Percentiles rank a stretch among this genome's conserved stretches.
Evolutionary conservation across 1,140 invertebrate genomes (phyloP).

Genomic region (Drosophila kurseongensis): DNA sequence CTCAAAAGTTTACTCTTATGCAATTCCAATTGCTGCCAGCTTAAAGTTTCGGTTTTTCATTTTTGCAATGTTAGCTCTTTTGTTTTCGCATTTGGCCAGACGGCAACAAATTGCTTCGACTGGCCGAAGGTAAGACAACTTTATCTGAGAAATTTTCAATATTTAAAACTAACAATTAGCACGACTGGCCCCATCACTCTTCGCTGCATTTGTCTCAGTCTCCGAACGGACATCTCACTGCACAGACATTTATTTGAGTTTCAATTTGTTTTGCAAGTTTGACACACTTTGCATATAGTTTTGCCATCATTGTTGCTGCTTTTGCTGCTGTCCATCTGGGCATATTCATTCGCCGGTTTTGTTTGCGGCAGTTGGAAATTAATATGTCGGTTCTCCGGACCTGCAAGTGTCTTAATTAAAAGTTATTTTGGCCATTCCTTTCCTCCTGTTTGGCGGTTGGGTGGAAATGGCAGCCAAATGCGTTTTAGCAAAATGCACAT

Average conservation of each 20-base stretch:
- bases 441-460: conserved; percentile 4
- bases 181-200: conserved; percentile 13
- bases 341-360: conserved; percentile 66
- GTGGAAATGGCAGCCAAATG: conserved; percentile 36
- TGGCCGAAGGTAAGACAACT: conserved; percentile 41
- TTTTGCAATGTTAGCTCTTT: conserved; percentile 1
- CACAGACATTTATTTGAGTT: conserved; percentile 71
- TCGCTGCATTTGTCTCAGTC: conserved; percentile 41
- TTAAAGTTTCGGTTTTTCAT: conserved; percentile 29
- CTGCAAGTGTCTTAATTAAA: conserved; percentile 80
- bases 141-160: conserved; percentile 54
- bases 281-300: conserved; percentile 59
- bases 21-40: conserved; percentile 15
- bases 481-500: conserved; percentile 39
- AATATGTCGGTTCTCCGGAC: conserved; percentile 72
- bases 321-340: conserved; percentile 44
- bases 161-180: conserved; percentile 65
- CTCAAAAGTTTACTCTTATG: conserved; percentile 26
- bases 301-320: conserved; percentile 31
- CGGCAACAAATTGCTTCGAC: conserved; percentile 25
- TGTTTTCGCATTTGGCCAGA: conserved; percentile 10
- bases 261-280: conserved; percentile 64
- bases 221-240: conserved; percentile 22
- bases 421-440: conserved; percentile 60
- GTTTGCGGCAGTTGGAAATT: conserved; percentile 70